Evolutionary conservation across 2,797 vertebrate species (phyloP).

Genomic region (Pangasius mekongensis): DNA sequence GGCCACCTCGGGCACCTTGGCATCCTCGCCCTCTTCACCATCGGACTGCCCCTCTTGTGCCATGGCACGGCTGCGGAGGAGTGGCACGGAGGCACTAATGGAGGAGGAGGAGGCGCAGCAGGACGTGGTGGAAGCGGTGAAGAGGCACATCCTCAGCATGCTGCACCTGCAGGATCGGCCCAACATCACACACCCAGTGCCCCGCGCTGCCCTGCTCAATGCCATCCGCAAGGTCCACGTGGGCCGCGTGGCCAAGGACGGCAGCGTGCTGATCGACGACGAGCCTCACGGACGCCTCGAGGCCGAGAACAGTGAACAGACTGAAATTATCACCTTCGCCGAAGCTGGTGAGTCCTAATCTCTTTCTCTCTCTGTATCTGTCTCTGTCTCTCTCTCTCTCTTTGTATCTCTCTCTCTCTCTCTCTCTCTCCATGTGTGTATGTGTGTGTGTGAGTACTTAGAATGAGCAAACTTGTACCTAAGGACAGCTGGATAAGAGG

Average conservation of each 20-base stretch:
- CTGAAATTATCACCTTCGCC: slow-evolving; percentile 94
- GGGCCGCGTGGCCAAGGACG: slow-evolving; percentile 87
- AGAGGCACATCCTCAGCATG: slow-evolving; percentile 95
- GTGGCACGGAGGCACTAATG: slow-evolving; percentile 69
- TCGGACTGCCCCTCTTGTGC: slow-evolving; percentile 85
- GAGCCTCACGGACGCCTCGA: slow-evolving; percentile 68
- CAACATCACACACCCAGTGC: slow-evolving; percentile 91
- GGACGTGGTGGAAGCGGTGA: slow-evolving; percentile 95
- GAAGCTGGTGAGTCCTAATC: slow-evolving; percentile 85
- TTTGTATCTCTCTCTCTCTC: no score
- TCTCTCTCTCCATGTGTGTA: no score
- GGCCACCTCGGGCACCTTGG: slow-evolving; percentile 54
- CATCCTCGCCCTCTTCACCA: slow-evolving; percentile 6
- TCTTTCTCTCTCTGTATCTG: not conserved
- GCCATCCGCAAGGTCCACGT: slow-evolving; percentile 92
- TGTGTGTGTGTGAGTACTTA: not conserved
- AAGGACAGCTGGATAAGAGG: not conserved
- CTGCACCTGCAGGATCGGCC: slow-evolving; percentile 92
- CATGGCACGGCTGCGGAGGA: slow-evolving; percentile 81
- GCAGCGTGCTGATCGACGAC: slow-evolving; percentile 89
- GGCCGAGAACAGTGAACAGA: slow-evolving; percentile 72
- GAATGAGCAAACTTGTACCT: not conserved
- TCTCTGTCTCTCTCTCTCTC: no score
- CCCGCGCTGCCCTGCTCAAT: slow-evolving; percentile 90
- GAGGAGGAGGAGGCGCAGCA: slow-evolving; percentile 68